Conservation (phyloP, 2,113 vertebrate species). For the Leucoraja erinaceus region DNA sequence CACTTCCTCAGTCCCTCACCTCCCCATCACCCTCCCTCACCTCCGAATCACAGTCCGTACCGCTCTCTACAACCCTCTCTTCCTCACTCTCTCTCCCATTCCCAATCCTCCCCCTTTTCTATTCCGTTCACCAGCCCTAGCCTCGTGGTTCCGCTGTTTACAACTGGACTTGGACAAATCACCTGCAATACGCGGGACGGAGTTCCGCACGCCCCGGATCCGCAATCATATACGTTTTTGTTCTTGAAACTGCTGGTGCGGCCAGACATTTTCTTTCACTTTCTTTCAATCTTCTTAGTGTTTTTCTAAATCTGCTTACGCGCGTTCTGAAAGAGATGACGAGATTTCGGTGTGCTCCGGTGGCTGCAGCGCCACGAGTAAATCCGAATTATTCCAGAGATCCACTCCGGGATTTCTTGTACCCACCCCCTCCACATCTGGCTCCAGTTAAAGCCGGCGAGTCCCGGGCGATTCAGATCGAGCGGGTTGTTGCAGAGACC, state of each 20-base stretch:
- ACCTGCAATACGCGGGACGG: neutral
- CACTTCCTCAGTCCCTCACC: too few relatives aligned
- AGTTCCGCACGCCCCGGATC: neutral
- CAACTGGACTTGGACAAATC: neutral
- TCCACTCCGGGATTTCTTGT: neutral
- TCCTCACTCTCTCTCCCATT: neutral
- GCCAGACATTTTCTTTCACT: too few relatives aligned
- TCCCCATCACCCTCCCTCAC: too few relatives aligned
- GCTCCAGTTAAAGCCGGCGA: neutral
- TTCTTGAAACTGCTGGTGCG: neutral
- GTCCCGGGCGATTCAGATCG: conserved; percentile 13
- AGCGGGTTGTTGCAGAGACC: conserved; percentile 38
- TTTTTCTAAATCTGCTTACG: too few relatives aligned
- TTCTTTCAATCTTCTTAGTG: too few relatives aligned
- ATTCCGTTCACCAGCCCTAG: neutral
- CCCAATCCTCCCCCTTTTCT: too few relatives aligned
- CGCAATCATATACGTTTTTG: neutral
- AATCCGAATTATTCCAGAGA: neutral
- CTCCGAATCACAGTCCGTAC: neutral
- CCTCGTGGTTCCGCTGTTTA: neutral
- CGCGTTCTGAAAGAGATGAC: too few relatives aligned
- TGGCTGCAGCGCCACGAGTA: neutral
- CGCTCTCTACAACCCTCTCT: neutral
- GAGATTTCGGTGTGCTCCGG: too few relatives aligned
- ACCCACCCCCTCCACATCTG: neutral